A percentile compares a stretch with the other conserved stretches of the same genome.
Conservation (phyloP, 2,113 vertebrate genomes). For the Ornithorhynchus anatinus region DNA sequence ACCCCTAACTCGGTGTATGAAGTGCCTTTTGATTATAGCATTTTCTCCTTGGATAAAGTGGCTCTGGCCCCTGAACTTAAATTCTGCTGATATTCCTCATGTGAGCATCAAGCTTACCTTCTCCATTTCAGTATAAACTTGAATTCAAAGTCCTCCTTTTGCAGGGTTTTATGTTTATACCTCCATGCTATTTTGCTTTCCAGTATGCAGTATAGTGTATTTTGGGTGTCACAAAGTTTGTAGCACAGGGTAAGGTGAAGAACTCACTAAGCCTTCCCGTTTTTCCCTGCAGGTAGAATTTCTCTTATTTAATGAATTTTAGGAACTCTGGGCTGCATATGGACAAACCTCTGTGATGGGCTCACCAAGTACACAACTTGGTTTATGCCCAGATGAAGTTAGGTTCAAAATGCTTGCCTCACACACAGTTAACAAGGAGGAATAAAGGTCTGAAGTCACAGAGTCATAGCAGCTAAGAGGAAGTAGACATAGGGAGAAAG, state of each 20-base stretch:
- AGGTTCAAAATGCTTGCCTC: background rate
- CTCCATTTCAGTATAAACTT: background rate
- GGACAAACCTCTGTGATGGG: background rate
- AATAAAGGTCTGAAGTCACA: background rate
- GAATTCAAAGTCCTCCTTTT: background rate
- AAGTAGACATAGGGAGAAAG: no score
- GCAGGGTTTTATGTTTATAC: background rate
- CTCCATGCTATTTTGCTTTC: no score
- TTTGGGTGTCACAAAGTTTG: background rate
- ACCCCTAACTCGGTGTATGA: background rate
- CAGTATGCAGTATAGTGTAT: no score
- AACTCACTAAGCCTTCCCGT: background rate
- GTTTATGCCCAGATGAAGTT: background rate
- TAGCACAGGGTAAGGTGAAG: background rate
- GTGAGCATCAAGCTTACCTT: background rate
- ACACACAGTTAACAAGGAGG: background rate
- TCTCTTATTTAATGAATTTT: conserved; percentile 22
- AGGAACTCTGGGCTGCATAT: background rate
- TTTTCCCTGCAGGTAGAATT: conserved; percentile 23
- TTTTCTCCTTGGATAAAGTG: background rate
- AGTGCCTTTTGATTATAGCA: background rate
- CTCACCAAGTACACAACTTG: background rate
- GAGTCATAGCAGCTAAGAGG: background rate
- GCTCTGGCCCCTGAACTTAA: background rate
- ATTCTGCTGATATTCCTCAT: background rate